Evolutionary conservation across 1,140 invertebrate species (phyloP).

Genomic region (Drosophila ambigua): DNA sequence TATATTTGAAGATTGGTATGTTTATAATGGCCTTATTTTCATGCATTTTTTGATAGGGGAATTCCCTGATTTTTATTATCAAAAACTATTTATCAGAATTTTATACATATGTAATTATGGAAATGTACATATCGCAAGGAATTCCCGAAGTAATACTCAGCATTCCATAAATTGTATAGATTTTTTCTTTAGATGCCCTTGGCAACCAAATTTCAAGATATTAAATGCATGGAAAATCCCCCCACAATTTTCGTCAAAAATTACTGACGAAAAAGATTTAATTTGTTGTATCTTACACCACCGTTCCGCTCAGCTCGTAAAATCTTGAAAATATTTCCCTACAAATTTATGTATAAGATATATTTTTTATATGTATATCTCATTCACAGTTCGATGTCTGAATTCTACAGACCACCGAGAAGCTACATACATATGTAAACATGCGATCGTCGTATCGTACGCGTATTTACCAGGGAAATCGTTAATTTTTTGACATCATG

Average conservation of each 20-base stretch:
- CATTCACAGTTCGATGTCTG: conserved; percentile 58
- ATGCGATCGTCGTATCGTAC: background rate
- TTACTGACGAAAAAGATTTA: conserved; percentile 25
- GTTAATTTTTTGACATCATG: conserved; percentile 7
- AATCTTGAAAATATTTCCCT: conserved; percentile 63
- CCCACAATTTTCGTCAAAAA: too few relatives aligned
- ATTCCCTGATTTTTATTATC: too few relatives aligned
- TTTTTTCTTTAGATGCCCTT: background rate
- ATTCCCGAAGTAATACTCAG: too few relatives aligned
- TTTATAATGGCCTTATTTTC: too few relatives aligned
- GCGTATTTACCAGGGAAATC: too few relatives aligned
- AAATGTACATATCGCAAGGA: too few relatives aligned
- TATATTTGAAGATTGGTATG: background rate
- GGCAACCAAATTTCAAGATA: background rate
- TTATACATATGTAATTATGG: too few relatives aligned
- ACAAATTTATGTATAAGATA: conserved; percentile 28
- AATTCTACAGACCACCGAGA: conserved; percentile 54
- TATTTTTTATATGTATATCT: conserved; percentile 19
- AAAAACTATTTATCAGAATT: too few relatives aligned
- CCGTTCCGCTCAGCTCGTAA: conserved; percentile 55
- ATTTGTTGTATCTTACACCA: conserved; percentile 62
- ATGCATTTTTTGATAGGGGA: too few relatives aligned
- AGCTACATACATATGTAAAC: conserved; percentile 53
- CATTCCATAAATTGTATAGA: too few relatives aligned
- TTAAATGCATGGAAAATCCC: conserved; percentile 14